phyloP scores from a whole-genome alignment of 2,113 vertebrate genomes.

The Pelvicachromis taeniatus region DNA sequence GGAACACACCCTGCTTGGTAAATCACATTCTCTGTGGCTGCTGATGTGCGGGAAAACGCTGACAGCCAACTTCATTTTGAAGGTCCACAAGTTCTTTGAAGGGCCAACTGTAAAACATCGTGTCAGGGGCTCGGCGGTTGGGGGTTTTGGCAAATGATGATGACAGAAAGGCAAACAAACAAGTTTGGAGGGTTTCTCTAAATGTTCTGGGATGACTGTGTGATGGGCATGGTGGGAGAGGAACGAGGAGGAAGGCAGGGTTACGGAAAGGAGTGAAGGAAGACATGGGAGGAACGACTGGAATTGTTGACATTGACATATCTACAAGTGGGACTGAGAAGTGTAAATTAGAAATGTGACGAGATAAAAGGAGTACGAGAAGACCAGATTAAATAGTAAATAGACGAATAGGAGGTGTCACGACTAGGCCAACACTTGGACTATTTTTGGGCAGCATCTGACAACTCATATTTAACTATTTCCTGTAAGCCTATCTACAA shows the following conservation, averaged over 20 bases:
- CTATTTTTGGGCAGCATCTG: background rate
- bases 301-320: background rate
- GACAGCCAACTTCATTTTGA: slow-evolving; percentile 14
- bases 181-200: slow-evolving; percentile 19
- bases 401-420: background rate
- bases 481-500: background rate
- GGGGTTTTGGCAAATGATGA: slow-evolving; percentile 3
- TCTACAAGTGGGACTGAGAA: background rate
- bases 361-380: background rate
- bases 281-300: background rate
- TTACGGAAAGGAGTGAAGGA: background rate
- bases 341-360: background rate
- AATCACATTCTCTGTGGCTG: slow-evolving; percentile 26
- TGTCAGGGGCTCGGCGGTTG: background rate
- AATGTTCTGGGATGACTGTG: slow-evolving; percentile 6
- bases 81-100: slow-evolving; percentile 8
- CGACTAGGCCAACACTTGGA: background rate
- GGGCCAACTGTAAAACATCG: slow-evolving; percentile 22
- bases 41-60: slow-evolving; percentile 10
- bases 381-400: slow-evolving; percentile 22
- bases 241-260: background rate
- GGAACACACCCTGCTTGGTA: slow-evolving; percentile 21
- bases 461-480: background rate
- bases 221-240: background rate
- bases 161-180: slow-evolving; percentile 37